These are phyloP conservation scores for pig (Sus scrofa) DNA, from an alignment of 2,113 vertebrate species.

Conservation along the genomic window T2T-Sscrofa CM000826.6:108085001-108085500, in stretches of 20 bases:
- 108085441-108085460: background rate
- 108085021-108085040: no score
- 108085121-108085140: background rate
- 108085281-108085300: background rate
- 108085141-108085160: background rate
- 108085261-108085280: background rate
- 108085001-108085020: no score
- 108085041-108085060: no score
- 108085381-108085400: background rate
- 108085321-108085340: background rate
- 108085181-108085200: background rate
- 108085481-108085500: background rate
- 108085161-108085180: background rate
- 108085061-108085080: no score
- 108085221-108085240: background rate
- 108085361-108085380: background rate
- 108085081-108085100: no score
- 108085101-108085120: background rate
- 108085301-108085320: background rate
- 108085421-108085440: background rate
- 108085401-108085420: background rate
- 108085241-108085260: background rate
- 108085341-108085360: background rate
- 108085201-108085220: background rate
- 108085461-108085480: background rate